These are phyloP conservation scores for Drosophila ambigua DNA, from an alignment of 1,140 invertebrate genomes.

Conservation along the genomic window DNA sequence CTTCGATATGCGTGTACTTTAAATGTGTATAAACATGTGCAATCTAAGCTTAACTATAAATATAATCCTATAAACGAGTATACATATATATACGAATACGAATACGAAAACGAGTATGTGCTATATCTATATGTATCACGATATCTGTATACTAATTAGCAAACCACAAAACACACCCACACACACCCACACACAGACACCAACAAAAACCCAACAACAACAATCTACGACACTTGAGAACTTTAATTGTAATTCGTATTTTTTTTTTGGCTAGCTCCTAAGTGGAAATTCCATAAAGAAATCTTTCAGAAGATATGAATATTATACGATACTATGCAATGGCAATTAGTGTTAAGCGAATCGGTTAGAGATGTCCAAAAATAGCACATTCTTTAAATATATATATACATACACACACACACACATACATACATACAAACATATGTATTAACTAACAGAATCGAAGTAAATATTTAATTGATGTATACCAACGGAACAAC, in stretches of 20 bases:
- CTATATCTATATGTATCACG: background rate
- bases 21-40: conserved; percentile 74
- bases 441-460: conserved; percentile 26
- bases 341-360: conserved; percentile 39
- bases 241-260: conserved; percentile 51
- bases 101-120: conserved; percentile 7
- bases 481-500: conserved; percentile 54
- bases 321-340: conserved; percentile 18
- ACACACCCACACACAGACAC: too few species aligned
- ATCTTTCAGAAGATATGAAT: background rate
- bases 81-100: conserved; percentile 38
- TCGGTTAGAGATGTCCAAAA: conserved; percentile 55
- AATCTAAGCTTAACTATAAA: conserved; percentile 63
- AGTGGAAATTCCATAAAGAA: conserved; percentile 33
- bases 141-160: conserved; percentile 49
- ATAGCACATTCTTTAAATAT: conserved; percentile 70
- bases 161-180: conserved; percentile 21
- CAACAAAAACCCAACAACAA: conserved; percentile 7
- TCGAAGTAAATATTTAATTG: conserved; percentile 62
- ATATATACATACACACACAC: conserved; percentile 21
- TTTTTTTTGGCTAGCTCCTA: conserved; percentile 70
- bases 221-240: conserved; percentile 51
- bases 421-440: conserved; percentile 25
- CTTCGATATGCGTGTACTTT: conserved; percentile 79
- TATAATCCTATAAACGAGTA: conserved; percentile 14